Evolutionary conservation across 2,797 vertebrate genomes (phyloP).

Genomic region (Linurgus olivaceus): DNA sequence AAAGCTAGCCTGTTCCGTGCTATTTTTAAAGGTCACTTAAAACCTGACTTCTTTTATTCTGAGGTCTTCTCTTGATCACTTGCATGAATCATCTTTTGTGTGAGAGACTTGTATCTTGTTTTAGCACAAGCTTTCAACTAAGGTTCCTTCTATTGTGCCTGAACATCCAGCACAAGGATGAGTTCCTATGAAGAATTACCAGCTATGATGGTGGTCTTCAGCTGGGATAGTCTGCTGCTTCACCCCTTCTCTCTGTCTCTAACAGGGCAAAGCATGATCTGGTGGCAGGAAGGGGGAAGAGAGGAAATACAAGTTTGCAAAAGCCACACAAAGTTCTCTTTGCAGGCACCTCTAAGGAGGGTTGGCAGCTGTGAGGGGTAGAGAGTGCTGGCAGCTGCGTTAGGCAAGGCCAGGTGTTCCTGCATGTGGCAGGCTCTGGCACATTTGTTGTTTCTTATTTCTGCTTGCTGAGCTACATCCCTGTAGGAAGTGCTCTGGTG

Average conservation of each 20-base stretch:
- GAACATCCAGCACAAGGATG: neutral
- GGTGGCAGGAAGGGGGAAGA: neutral
- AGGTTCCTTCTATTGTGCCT: neutral
- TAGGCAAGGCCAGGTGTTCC: constrained; percentile 16
- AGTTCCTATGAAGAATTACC: neutral
- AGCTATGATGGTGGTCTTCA: neutral
- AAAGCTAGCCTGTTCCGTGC: neutral
- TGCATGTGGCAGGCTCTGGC: neutral
- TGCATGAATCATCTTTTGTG: neutral
- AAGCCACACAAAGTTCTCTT: neutral
- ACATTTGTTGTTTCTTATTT: constrained; percentile 40
- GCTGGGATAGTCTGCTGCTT: neutral
- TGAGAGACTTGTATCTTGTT: neutral
- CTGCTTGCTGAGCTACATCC: neutral
- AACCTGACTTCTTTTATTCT: neutral
- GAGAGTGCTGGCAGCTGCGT: constrained; percentile 3
- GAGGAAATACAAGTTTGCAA: neutral
- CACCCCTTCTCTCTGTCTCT: neutral
- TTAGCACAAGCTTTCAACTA: neutral
- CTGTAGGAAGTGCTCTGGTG: neutral
- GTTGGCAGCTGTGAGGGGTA: constrained; percentile 1
- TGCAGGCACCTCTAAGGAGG: neutral
- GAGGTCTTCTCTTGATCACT: neutral
- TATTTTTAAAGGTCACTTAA: constrained; percentile 20
- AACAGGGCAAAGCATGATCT: neutral